phyloP scores from a whole-genome alignment of 2,797 vertebrate species.

The Pipistrellus pipistrellus region DNA sequence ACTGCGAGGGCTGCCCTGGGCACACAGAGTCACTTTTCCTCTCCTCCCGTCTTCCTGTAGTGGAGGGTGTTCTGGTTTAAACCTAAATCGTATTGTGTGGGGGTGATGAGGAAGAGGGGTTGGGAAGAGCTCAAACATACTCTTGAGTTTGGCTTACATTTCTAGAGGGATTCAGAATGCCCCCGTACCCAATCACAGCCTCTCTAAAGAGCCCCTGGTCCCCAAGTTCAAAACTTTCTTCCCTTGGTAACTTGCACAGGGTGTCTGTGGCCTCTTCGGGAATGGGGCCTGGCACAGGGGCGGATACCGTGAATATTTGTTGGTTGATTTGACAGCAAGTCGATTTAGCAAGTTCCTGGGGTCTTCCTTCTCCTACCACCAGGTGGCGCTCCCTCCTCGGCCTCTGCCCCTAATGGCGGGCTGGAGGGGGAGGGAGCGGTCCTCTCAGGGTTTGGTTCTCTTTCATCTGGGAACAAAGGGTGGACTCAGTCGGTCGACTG shows the following conservation, averaged over 20 bases:
- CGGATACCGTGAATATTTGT: not conserved
- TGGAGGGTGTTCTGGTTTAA: not conserved
- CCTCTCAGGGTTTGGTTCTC: not conserved
- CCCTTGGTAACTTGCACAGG: not conserved
- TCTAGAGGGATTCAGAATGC: not conserved
- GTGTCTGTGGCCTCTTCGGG: not conserved
- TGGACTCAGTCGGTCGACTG: not conserved
- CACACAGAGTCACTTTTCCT: not conserved
- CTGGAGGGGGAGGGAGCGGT: too few relatives aligned
- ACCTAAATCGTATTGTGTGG: not conserved
- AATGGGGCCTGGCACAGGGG: not conserved
- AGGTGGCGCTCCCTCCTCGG: not conserved
- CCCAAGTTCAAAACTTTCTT: not conserved
- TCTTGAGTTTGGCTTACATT: not conserved
- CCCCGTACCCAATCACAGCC: rapidly evolving
- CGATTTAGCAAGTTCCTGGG: not conserved
- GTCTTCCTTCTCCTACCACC: not conserved
- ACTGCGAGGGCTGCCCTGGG: not conserved
- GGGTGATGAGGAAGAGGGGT: not conserved
- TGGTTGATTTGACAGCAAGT: not conserved
- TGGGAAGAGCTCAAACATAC: not conserved
- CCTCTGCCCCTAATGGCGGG: rapidly evolving
- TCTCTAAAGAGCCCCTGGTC: not conserved
- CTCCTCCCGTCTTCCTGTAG: not conserved
- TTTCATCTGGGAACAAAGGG: not conserved